Conservation (phyloP, 1,140 invertebrate genomes). For the Galleria mellonella region DNA sequence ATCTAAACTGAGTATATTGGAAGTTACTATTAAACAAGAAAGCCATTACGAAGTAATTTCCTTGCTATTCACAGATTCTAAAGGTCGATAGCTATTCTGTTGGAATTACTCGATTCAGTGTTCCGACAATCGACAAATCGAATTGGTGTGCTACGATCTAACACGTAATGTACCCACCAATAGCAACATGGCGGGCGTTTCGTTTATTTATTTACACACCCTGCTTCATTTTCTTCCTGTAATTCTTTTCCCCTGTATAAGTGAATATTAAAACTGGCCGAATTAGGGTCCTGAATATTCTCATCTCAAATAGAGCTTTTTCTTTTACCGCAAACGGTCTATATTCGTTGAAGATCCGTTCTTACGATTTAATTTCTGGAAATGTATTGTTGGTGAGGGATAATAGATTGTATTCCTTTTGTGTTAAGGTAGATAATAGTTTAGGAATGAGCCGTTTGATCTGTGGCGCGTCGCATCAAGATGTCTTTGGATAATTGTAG, state of each 20-base stretch:
- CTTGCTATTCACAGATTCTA: constrained; percentile 44
- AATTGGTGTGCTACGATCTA: constrained; percentile 48
- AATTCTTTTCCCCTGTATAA: constrained; percentile 67
- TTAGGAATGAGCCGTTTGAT: constrained; percentile 5
- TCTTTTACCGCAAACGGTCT: constrained; percentile 23
- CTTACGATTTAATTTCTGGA: constrained; percentile 26
- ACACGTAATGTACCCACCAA: constrained; percentile 58
- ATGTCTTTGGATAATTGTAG: constrained; percentile 66
- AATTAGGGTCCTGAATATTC: constrained; percentile 34
- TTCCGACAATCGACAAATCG: constrained; percentile 49
- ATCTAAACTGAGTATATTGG: no score
- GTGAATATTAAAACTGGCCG: constrained; percentile 66
- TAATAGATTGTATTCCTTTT: constrained; percentile 17
- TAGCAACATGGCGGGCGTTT: constrained; percentile 23
- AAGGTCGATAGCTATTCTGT: constrained; percentile 32
- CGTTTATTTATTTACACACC: constrained; percentile 62
- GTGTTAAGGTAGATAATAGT: constrained; percentile 16
- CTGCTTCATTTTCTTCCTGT: constrained; percentile 63
- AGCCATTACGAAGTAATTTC: constrained; percentile 11
- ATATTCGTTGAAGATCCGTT: constrained; percentile 17
- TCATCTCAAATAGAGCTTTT: constrained; percentile 20
- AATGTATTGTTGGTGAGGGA: constrained; percentile 10
- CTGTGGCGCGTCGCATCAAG: constrained; percentile 20
- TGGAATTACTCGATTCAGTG: constrained; percentile 23
- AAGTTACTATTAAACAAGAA: no score